A percentile compares a stretch with the other conserved stretches of the same genome.
Evolutionary conservation across 2,113 vertebrate genomes (phyloP).

Genomic region (Semicossyphus pulcher): DNA sequence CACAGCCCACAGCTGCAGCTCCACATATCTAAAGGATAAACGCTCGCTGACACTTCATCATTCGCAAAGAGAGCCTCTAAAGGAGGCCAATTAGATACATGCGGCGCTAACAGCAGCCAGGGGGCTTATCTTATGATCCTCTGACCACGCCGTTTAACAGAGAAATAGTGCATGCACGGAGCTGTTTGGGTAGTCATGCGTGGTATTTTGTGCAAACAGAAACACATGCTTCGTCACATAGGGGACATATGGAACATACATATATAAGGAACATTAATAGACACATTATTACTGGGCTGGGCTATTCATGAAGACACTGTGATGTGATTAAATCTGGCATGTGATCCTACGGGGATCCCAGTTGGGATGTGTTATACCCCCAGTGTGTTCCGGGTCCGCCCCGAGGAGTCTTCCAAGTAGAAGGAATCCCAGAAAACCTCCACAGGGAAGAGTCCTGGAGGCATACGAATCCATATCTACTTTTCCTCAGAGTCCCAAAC

Average conservation of each 20-base stretch:
- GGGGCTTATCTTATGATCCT: constrained; percentile 56
- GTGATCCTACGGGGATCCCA: constrained; percentile 16
- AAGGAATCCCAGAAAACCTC: constrained; percentile 3
- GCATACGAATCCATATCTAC: constrained; percentile 35
- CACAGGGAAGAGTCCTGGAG: not conserved
- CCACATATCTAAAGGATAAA: constrained; percentile 49
- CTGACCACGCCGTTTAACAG: constrained; percentile 45
- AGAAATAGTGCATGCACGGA: not conserved
- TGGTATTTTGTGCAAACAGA: constrained; percentile 14
- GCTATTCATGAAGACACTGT: constrained; percentile 18
- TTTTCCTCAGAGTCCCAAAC: not conserved
- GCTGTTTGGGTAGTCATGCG: constrained; percentile 13
- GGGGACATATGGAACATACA: not conserved
- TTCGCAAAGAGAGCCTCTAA: constrained; percentile 54
- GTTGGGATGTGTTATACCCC: constrained; percentile 8
- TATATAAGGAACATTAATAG: constrained; percentile 22
- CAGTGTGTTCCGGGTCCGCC: not conserved
- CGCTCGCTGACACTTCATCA: constrained; percentile 63
- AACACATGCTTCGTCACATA: not conserved
- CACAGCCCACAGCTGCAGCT: constrained; percentile 50
- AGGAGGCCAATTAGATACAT: constrained; percentile 68
- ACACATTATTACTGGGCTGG: not conserved
- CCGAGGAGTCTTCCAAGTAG: not conserved
- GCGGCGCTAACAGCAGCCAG: constrained; percentile 51
- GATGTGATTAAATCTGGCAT: constrained; percentile 37